Percentiles rank a stretch among this genome's conserved stretches.
These are phyloP conservation scores for Gnathonemus longibarbis DNA, from an alignment of 2,113 vertebrate genomes.

Conservation along the genomic window DNA sequence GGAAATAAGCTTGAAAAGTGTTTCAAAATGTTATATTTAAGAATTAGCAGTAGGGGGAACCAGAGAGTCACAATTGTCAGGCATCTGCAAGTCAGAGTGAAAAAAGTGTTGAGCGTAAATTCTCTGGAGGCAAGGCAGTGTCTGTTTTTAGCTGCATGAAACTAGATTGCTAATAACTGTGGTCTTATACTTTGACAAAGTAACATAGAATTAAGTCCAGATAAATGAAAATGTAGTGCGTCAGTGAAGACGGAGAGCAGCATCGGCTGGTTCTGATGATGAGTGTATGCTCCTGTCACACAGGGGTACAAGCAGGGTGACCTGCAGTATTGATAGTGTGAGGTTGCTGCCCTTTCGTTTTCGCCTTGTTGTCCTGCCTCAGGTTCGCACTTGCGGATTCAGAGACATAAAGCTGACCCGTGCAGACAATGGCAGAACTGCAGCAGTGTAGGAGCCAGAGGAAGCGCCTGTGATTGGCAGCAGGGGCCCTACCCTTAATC, in stretches of 20 bases:
- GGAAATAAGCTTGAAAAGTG: not conserved
- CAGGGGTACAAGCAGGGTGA: not conserved
- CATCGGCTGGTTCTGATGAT: not conserved
- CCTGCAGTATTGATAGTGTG: not conserved
- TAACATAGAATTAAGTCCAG: not conserved
- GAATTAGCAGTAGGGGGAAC: conserved; percentile 17
- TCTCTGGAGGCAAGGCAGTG: not conserved
- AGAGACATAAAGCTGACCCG: not conserved
- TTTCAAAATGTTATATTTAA: not conserved
- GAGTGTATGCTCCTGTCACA: not conserved
- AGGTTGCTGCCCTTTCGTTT: not conserved
- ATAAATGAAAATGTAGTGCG: not conserved
- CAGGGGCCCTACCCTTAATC: not conserved
- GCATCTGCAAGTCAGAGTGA: not conserved
- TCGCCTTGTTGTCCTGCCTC: not conserved
- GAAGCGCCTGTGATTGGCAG: not conserved
- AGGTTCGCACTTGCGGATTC: not conserved
- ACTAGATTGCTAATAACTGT: not conserved
- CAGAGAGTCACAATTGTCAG: not conserved
- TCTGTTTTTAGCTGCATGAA: not conserved
- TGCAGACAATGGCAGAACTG: not conserved
- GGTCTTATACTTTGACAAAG: not conserved
- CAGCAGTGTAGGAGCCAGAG: not conserved
- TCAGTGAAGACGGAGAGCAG: not conserved
- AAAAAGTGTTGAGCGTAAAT: not conserved